Evolutionary conservation across 1,140 invertebrate species (phyloP).

Genomic region (Leptinotarsa undecemlineata): DNA sequence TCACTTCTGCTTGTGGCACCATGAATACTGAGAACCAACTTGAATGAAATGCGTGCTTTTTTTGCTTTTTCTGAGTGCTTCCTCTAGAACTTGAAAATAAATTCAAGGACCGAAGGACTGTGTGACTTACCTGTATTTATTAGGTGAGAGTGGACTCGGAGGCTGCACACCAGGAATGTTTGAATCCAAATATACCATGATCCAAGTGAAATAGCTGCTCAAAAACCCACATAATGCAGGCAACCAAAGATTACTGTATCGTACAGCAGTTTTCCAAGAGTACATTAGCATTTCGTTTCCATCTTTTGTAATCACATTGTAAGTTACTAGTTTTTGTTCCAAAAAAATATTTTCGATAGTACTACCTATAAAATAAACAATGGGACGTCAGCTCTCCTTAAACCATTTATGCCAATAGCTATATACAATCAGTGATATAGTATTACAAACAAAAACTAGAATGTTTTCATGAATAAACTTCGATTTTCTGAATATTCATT

Average conservation of each 20-base stretch:
- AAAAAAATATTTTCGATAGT: slow-evolving; percentile 37
- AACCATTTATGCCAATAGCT: slow-evolving; percentile 8
- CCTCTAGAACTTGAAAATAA: no score
- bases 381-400: slow-evolving; percentile 9
- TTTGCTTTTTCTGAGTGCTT: no score
- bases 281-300: slow-evolving; percentile 46
- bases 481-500: no score
- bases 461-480: no score
- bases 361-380: slow-evolving; percentile 42
- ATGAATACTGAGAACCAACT: no score
- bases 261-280: slow-evolving; percentile 42
- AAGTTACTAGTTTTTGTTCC: slow-evolving; percentile 44
- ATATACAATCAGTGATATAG: no score
- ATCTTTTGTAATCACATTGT: slow-evolving; percentile 42
- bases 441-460: no score
- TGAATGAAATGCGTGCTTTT: no score
- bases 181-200: slow-evolving; percentile 60
- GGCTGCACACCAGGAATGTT: slow-evolving; percentile 57
- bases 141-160: slow-evolving; percentile 57
- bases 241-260: slow-evolving; percentile 48
- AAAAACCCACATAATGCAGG: slow-evolving; percentile 50
- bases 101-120: no score
- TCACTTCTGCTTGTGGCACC: no score
- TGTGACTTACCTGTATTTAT: slow-evolving; percentile 48
- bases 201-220: slow-evolving; percentile 54